Evolutionary conservation across 2,113 vertebrate species (phyloP).

Genomic region (Melozone crissalis): DNA sequence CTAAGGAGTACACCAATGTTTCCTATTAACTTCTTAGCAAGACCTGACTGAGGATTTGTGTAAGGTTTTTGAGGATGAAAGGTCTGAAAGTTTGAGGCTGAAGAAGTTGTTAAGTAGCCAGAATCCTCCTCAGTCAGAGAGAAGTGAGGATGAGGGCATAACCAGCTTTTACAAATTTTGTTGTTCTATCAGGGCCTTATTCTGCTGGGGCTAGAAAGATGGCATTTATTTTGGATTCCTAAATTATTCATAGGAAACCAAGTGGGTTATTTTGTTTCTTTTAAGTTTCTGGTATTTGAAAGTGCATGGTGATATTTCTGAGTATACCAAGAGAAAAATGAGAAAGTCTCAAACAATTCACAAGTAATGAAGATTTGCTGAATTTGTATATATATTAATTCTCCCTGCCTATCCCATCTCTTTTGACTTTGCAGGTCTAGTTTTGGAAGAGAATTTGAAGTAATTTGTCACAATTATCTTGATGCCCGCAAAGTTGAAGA

Average conservation of each 20-base stretch:
- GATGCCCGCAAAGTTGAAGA: slow-evolving; percentile 84
- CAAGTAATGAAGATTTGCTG: background rate
- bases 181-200: background rate
- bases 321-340: background rate
- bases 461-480: slow-evolving; percentile 86
- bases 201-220: background rate
- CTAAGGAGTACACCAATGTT: background rate
- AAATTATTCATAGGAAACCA: background rate
- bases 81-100: background rate
- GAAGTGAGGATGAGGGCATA: background rate
- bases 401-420: background rate
- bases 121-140: background rate
- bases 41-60: background rate
- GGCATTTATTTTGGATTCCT: background rate
- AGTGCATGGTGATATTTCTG: background rate
- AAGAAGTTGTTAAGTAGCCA: background rate
- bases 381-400: background rate
- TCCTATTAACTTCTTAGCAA: background rate
- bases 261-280: background rate
- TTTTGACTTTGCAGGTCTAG: slow-evolving; percentile 76
- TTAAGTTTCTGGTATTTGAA: background rate
- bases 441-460: slow-evolving; percentile 87
- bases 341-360: background rate
- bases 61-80: background rate
- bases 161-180: fast-evolving